phyloP scores from a whole-genome alignment of 23 tunicate genomes.

The Trididemnum clinides region DNA sequence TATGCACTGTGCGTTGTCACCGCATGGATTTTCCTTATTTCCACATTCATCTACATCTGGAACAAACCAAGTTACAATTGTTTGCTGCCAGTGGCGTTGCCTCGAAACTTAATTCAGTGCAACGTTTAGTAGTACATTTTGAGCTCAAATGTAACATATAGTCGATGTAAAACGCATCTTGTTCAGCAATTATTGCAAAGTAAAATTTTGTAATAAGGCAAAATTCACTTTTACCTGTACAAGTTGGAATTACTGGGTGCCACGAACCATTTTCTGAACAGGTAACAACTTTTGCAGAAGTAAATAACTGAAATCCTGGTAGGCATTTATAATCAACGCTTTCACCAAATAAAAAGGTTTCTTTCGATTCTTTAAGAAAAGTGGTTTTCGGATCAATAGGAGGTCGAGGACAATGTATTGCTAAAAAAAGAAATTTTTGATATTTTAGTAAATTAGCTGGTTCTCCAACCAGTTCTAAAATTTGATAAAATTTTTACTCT shows the following conservation, averaged over 20 bases:
- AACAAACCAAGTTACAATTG: no score
- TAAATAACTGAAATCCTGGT: background rate
- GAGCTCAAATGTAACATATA: no score
- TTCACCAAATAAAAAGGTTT: background rate
- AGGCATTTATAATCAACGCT: background rate
- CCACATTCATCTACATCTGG: constrained; percentile 62
- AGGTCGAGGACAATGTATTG: background rate
- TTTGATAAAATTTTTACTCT: no score
- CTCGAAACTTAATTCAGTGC: no score
- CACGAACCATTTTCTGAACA: constrained; percentile 10
- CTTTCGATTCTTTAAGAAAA: background rate
- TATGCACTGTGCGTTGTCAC: constrained; percentile 45
- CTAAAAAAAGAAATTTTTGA: background rate
- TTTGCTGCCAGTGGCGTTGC: no score
- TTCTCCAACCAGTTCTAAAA: no score
- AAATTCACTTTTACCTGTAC: constrained; percentile 1
- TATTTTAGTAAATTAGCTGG: no score
- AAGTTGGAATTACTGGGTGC: constrained; percentile 2
- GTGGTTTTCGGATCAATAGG: background rate
- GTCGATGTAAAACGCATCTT: no score
- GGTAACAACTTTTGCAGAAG: background rate
- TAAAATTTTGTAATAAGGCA: no score
- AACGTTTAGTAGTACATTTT: no score
- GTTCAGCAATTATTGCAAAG: no score
- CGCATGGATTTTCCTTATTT: constrained; percentile 24